phyloP scores from a whole-genome alignment of 2,888 invertebrate species.

The Hydriomena furcata region DNA sequence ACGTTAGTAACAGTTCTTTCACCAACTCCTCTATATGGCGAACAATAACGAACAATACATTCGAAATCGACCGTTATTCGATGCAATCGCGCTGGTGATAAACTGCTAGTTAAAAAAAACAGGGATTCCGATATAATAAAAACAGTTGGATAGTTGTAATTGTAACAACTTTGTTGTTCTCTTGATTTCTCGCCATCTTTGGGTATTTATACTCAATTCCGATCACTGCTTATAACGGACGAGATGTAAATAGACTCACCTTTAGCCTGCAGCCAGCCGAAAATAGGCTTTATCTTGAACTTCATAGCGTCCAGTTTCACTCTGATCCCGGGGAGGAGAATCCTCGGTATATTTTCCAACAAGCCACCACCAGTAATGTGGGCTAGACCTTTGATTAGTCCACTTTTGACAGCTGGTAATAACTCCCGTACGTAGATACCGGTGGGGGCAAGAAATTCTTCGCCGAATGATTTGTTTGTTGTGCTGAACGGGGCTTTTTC shows the following conservation, averaged over 20 bases:
- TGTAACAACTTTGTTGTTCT: too few relatives aligned
- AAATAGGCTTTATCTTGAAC: constrained; percentile 90
- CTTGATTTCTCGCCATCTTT: too few relatives aligned
- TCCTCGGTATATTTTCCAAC: constrained; percentile 93
- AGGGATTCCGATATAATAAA: too few relatives aligned
- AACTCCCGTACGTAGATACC: constrained; percentile 92
- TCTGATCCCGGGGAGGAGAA: constrained; percentile 87
- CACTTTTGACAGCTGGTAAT: constrained; percentile 87
- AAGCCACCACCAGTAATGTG: constrained; percentile 98
- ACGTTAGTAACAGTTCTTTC: too few relatives aligned
- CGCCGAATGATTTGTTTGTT: constrained; percentile 81
- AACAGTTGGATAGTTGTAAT: too few relatives aligned
- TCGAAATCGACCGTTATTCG: too few relatives aligned
- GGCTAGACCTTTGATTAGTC: constrained; percentile 92
- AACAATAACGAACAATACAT: too few relatives aligned
- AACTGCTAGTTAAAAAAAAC: too few relatives aligned
- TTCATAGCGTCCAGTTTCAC: constrained; percentile 88
- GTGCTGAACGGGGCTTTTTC: constrained; percentile 71
- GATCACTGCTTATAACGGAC: too few relatives aligned
- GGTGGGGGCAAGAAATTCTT: constrained; percentile 93
- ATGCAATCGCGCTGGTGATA: too few relatives aligned
- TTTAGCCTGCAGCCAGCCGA: constrained; percentile 93
- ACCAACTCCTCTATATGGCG: too few relatives aligned
- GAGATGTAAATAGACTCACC: constrained; percentile 64
- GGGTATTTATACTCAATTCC: too few relatives aligned